Evolutionary conservation across 2,113 vertebrate species (phyloP).

Genomic region (Platanista minor): DNA sequence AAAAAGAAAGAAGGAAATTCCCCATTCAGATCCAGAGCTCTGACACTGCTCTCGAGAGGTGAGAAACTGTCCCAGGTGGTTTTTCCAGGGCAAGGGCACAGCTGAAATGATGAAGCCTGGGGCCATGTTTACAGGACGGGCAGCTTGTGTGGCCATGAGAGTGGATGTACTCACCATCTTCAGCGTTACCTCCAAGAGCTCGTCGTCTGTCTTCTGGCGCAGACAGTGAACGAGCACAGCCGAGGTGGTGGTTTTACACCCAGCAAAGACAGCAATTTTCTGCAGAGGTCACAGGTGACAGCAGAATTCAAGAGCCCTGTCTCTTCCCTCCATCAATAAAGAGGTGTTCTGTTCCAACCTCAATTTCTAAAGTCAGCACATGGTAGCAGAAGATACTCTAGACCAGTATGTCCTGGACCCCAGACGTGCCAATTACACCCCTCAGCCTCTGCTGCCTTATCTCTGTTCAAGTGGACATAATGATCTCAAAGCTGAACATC

Average conservation of each 20-base stretch:
- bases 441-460: not conserved
- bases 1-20: not conserved
- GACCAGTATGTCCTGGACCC: not conserved
- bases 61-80: not conserved
- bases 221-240: slow-evolving; percentile 63
- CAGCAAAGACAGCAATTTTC: slow-evolving; percentile 36
- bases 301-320: not conserved
- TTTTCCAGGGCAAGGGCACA: not conserved
- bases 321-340: accelerated
- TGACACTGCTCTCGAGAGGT: accelerated
- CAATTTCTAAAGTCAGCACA: not conserved
- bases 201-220: slow-evolving; percentile 57
- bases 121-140: accelerated
- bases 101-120: not conserved
- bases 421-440: accelerated
- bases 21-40: not conserved
- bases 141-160: accelerated
- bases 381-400: not conserved
- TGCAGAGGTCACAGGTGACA: not conserved
- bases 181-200: not conserved
- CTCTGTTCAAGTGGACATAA: not conserved
- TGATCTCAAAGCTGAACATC: not conserved
- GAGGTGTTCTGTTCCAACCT: accelerated
- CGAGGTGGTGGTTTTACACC: slow-evolving; percentile 51
- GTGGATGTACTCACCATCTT: not conserved